These are phyloP conservation scores for Edolisoma coerulescens DNA, from an alignment of 2,113 vertebrate species.

Conservation along the genomic window DNA sequence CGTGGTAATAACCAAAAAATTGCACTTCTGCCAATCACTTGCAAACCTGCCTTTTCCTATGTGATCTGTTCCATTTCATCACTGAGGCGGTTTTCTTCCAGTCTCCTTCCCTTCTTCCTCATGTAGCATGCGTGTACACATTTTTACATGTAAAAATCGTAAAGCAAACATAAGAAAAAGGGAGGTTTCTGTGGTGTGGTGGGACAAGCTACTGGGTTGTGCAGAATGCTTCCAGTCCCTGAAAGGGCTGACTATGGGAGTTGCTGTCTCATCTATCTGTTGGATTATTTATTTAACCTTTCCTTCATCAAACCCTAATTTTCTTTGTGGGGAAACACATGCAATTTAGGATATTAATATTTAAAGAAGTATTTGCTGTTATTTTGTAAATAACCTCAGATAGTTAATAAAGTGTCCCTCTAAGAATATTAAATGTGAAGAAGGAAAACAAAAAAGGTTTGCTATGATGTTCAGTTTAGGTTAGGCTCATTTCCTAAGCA, in stretches of 20 bases:
- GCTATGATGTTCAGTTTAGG: not conserved
- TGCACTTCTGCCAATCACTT: not conserved
- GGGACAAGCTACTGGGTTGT: not conserved
- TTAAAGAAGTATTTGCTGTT: not conserved
- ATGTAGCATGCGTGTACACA: not conserved
- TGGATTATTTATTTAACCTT: not conserved
- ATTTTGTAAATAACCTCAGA: not conserved
- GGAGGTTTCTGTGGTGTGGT: not conserved
- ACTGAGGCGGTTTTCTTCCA: not conserved
- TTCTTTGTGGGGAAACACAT: not conserved
- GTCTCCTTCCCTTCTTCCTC: not conserved
- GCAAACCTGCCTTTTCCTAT: not conserved
- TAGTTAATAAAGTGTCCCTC: not conserved
- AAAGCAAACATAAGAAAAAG: not conserved
- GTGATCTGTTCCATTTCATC: not conserved
- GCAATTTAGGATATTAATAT: not conserved
- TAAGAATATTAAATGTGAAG: not conserved
- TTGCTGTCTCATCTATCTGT: not conserved
- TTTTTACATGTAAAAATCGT: not conserved
- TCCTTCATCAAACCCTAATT: not conserved
- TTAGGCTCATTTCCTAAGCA: not conserved
- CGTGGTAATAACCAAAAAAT: not conserved
- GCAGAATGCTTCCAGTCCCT: not conserved
- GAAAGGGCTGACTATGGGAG: not conserved
- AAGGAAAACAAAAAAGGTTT: not conserved